Evolutionary conservation across 1,140 invertebrate genomes (phyloP).

Genomic region (Drosophila insularis): DNA sequence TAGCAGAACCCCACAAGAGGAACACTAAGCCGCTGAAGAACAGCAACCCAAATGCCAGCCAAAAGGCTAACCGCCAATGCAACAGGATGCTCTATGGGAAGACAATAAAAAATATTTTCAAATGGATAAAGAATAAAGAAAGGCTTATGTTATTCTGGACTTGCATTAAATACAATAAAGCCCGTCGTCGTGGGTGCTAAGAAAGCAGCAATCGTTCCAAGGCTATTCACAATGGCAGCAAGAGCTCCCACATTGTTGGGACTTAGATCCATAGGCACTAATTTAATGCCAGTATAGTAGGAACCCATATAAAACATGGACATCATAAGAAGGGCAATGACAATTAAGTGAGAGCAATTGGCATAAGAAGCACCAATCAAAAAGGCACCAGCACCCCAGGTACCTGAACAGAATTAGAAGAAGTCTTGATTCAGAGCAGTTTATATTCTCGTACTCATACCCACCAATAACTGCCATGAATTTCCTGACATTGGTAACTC

Average conservation of each 20-base stretch:
- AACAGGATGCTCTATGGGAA: slow-evolving; percentile 47
- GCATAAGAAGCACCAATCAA: background rate
- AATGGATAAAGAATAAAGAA: background rate
- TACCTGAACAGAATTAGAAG: background rate
- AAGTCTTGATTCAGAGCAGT: background rate
- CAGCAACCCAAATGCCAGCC: slow-evolving; percentile 30
- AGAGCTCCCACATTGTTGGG: slow-evolving; percentile 89
- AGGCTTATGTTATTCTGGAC: background rate
- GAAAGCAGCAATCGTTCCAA: slow-evolving; percentile 1
- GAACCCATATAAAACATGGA: slow-evolving; percentile 82
- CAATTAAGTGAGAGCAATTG: background rate
- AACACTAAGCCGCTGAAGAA: slow-evolving; percentile 17
- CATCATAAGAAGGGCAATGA: background rate
- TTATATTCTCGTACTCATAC: background rate
- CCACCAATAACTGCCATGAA: background rate
- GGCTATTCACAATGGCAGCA: slow-evolving; percentile 89
- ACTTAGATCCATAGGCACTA: slow-evolving; percentile 90
- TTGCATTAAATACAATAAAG: background rate
- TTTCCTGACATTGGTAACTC: background rate
- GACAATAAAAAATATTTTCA: background rate
- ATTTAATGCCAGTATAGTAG: slow-evolving; percentile 86
- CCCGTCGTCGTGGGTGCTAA: background rate
- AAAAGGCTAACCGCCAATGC: slow-evolving; percentile 30
- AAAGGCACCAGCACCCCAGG: background rate
- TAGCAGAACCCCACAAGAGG: slow-evolving; percentile 29